Evolutionary conservation across 2,113 vertebrate species (phyloP).

Genomic region (Lethenteron reissneri): DNA sequence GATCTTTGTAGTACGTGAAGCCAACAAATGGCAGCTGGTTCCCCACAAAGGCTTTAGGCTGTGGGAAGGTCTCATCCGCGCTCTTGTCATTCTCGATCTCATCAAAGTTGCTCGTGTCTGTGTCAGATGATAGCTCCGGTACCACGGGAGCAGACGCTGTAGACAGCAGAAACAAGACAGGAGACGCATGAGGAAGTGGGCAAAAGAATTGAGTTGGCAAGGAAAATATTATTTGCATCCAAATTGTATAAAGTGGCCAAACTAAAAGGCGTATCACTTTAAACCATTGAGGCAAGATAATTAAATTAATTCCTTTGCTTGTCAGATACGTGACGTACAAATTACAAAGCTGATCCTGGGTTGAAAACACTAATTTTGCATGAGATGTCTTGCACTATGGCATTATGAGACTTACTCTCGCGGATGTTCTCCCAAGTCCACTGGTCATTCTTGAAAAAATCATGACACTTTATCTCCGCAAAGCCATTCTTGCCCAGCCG

Average conservation of each 20-base stretch:
- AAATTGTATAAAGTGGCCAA: background rate
- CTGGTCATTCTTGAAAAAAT: conserved; percentile 89
- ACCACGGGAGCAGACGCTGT: conserved; percentile 81
- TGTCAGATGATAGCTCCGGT: conserved; percentile 84
- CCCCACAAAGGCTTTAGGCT: conserved; percentile 83
- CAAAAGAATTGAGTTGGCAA: background rate
- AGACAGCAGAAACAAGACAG: background rate
- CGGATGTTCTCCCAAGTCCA: conserved; percentile 93
- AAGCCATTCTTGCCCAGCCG: conserved; percentile 78
- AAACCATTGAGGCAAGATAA: conserved; percentile 1
- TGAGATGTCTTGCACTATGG: background rate
- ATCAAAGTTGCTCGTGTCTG: conserved; percentile 96
- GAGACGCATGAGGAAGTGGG: background rate
- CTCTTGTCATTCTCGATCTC: conserved; percentile 94
- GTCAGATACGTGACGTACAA: background rate
- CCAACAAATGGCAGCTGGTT: conserved; percentile 95
- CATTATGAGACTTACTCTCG: conserved; percentile 47
- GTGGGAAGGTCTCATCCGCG: conserved; percentile 81
- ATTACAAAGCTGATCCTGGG: no score
- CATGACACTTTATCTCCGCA: conserved; percentile 83
- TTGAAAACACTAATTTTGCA: no score
- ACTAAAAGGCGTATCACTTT: background rate
- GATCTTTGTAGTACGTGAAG: conserved; percentile 93
- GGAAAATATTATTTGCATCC: background rate
- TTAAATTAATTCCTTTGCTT: background rate